phyloP scores from a whole-genome alignment of 2,797 vertebrate species.

The Gambusia yucatana region DNA sequence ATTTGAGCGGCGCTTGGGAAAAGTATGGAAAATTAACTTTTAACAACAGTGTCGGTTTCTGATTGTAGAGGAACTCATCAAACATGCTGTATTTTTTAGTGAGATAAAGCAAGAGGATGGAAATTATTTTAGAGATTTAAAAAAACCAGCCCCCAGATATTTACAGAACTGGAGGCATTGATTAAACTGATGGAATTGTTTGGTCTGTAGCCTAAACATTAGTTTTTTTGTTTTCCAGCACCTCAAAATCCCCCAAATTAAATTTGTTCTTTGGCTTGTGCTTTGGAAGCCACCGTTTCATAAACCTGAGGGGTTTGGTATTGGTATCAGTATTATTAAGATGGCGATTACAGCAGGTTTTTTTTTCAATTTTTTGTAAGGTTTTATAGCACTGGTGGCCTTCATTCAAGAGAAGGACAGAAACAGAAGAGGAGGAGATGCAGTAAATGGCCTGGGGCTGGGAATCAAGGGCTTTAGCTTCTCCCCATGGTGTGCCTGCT shows the following conservation, averaged over 20 bases:
- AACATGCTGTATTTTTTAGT: constrained; percentile 20
- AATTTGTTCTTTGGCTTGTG: background rate
- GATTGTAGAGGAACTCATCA: constrained; percentile 18
- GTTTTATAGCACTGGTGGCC: background rate
- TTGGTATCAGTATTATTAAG: background rate
- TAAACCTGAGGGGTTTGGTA: background rate
- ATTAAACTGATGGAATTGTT: background rate
- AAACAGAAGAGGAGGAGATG: background rate
- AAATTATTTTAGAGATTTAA: constrained; percentile 26
- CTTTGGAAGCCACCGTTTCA: background rate
- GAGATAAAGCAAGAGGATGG: constrained; percentile 19
- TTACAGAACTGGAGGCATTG: background rate
- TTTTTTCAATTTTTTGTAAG: background rate
- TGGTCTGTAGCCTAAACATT: background rate
- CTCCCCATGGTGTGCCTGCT: background rate
- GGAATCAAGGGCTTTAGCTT: background rate
- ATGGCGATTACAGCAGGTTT: background rate
- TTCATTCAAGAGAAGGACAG: background rate
- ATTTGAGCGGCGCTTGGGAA: constrained; percentile 60
- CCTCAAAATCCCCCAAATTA: background rate
- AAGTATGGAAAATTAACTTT: constrained; percentile 57
- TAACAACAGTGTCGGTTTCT: constrained; percentile 59
- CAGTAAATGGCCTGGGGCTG: background rate
- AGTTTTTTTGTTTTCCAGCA: background rate
- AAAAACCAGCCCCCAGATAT: constrained; percentile 16